These are phyloP conservation scores for Enoplosus armatus DNA, from an alignment of 2,797 vertebrate species.

Conservation along the genomic window DNA sequence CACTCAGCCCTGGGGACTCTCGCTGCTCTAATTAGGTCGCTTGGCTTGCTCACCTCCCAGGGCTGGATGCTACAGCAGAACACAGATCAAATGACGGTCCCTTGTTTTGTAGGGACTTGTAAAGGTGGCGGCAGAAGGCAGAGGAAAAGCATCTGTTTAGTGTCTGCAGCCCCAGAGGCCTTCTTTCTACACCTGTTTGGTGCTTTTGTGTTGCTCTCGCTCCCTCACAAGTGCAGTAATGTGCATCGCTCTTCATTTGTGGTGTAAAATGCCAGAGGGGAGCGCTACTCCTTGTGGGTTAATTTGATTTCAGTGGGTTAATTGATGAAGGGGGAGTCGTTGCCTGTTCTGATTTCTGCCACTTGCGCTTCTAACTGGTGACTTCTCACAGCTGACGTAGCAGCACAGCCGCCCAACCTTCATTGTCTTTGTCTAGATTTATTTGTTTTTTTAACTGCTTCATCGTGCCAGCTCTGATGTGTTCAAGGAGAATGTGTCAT, in stretches of 20 bases:
- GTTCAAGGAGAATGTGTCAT: conserved; percentile 5
- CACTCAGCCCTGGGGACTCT: conserved; percentile 84
- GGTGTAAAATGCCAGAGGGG: conserved; percentile 73
- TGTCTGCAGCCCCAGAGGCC: conserved; percentile 71
- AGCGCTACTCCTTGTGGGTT: conserved; percentile 76
- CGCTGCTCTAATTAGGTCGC: conserved; percentile 86
- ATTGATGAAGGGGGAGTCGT: conserved; percentile 80
- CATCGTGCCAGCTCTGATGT: neutral
- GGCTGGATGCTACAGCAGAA: conserved; percentile 78
- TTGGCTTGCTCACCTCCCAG: conserved; percentile 83
- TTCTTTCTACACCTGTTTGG: conserved; percentile 78
- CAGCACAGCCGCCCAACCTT: conserved; percentile 23
- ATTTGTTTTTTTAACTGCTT: conserved; percentile 19
- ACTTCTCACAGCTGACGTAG: conserved; percentile 51
- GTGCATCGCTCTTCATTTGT: conserved; percentile 77
- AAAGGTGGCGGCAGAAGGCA: conserved; percentile 80
- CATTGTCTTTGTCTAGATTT: conserved; percentile 48
- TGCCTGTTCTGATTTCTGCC: conserved; percentile 73
- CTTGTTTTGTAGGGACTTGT: conserved; percentile 80
- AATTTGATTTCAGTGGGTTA: conserved; percentile 82
- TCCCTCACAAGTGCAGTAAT: conserved; percentile 66
- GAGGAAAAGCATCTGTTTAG: conserved; percentile 82
- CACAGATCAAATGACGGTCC: conserved; percentile 82
- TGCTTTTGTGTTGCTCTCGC: conserved; percentile 61
- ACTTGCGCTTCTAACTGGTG: conserved; percentile 59